Evolutionary conservation across 1,140 invertebrate species (phyloP).

Genomic region (Plectrocnemia conspersa): DNA sequence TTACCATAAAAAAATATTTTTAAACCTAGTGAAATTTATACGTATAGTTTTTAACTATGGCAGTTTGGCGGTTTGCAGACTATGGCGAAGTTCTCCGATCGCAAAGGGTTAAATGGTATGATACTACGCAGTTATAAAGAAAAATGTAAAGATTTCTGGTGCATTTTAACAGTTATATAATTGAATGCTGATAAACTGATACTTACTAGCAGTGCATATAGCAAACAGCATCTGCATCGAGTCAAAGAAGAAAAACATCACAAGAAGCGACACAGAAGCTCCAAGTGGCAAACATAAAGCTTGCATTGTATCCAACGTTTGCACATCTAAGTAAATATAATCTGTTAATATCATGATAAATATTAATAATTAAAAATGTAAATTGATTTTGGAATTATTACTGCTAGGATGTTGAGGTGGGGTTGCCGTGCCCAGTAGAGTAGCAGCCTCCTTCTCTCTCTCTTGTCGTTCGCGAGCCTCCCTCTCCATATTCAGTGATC

Average conservation of each 20-base stretch:
- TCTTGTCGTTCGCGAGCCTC: constrained; percentile 84
- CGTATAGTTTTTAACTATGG: too few relatives aligned
- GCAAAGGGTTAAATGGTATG: too few relatives aligned
- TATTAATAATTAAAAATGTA: not conserved
- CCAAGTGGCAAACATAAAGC: constrained; percentile 93
- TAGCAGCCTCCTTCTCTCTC: constrained; percentile 58
- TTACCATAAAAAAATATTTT: too few relatives aligned
- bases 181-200: constrained; percentile 8
- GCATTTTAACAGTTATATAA: not conserved
- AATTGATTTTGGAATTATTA: constrained; percentile 33
- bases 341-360: not conserved
- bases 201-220: constrained; percentile 93
- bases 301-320: constrained; percentile 94
- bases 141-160: constrained; percentile 24
- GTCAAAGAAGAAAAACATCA: constrained; percentile 99
- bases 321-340: constrained; percentile 61
- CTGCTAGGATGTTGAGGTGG: constrained; percentile 41
- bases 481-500: constrained; percentile 90
- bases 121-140: constrained; percentile 19
- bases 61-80: too few relatives aligned
- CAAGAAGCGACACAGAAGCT: constrained; percentile 89
- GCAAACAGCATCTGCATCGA: constrained; percentile 97
- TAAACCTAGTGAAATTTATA: too few relatives aligned
- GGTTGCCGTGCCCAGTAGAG: constrained; percentile 42
- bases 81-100: too few relatives aligned